phyloP scores from a whole-genome alignment of 2,888 invertebrate species.

The Chymomyza amoena region DNA sequence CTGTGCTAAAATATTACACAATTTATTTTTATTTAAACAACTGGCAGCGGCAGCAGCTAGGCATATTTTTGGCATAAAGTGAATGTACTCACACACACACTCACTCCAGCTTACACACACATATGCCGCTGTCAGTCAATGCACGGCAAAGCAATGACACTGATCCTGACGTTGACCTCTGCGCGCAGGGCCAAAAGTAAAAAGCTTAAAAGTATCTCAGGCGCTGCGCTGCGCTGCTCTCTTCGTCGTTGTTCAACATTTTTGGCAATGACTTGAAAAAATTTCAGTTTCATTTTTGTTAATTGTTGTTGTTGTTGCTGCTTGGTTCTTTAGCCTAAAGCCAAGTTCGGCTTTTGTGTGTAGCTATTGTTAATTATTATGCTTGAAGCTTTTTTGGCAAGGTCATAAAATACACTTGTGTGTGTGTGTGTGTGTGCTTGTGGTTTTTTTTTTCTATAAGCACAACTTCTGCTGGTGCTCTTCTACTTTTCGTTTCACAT shows the following conservation, averaged over 20 bases:
- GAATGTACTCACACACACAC: conserved; percentile 45
- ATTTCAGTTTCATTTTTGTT: conserved; percentile 44
- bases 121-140: conserved; percentile 46
- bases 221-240: neutral
- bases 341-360: conserved; percentile 5
- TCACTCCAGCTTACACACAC: conserved; percentile 35
- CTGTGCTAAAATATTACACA: conserved; percentile 23
- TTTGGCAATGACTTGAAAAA: conserved; percentile 46
- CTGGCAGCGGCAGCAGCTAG: conserved; percentile 9
- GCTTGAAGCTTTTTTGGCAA: conserved; percentile 74
- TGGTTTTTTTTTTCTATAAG: conserved; percentile 3
- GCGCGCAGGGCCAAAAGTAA: conserved; percentile 32
- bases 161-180: conserved; percentile 71
- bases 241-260: conserved; percentile 5
- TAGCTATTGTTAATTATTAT: conserved; percentile 62
- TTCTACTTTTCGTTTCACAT: conserved; percentile 46
- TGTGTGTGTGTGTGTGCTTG: conserved; percentile 7
- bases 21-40: conserved; percentile 18
- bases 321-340: neutral
- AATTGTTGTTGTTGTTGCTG: neutral
- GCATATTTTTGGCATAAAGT: conserved; percentile 50
- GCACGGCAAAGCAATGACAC: conserved; percentile 65
- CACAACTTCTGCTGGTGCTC: conserved; percentile 44
- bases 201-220: neutral
- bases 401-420: conserved; percentile 63